These are phyloP conservation scores for Nymphalis c-album DNA, from an alignment of 2,888 invertebrate genomes.

Conservation along the genomic window DNA sequence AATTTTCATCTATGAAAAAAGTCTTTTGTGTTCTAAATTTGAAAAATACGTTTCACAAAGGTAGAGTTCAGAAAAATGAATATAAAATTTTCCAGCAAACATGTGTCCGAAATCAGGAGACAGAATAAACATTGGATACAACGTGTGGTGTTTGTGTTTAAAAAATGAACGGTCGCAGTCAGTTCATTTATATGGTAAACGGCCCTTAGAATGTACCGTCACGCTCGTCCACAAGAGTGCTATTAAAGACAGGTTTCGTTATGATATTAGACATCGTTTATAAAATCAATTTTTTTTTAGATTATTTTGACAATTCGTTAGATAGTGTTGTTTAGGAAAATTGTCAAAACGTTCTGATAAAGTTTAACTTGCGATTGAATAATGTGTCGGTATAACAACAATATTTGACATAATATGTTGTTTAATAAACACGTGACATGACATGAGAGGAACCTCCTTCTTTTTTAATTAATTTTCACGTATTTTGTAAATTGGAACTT, in stretches of 20 bases:
- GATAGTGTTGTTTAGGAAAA: too few species aligned
- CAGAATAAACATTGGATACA: constrained; percentile 51
- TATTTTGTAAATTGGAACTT: too few species aligned
- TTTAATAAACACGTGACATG: too few species aligned
- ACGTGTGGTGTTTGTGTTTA: constrained; percentile 70
- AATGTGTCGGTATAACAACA: too few species aligned
- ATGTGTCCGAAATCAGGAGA: constrained; percentile 40
- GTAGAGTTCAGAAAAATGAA: constrained; percentile 25
- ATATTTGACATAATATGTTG: too few species aligned
- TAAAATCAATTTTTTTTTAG: background rate
- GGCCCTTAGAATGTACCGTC: constrained; percentile 78
- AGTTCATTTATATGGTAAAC: constrained; percentile 79
- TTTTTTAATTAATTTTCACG: too few species aligned
- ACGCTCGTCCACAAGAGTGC: constrained; percentile 68
- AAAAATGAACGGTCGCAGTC: constrained; percentile 67
- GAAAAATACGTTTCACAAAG: constrained; percentile 6
- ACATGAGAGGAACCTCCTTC: too few species aligned
- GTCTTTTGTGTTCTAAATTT: background rate
- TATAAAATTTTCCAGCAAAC: constrained; percentile 32
- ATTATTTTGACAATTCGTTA: too few species aligned
- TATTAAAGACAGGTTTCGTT: constrained; percentile 44
- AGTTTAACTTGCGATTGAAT: too few species aligned
- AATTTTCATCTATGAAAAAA: too few species aligned
- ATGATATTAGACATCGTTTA: background rate
- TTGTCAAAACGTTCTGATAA: too few species aligned